Percentiles rank a stretch among this genome's conserved stretches.
Evolutionary conservation across 1,140 invertebrate genomes (phyloP).

Genomic region (Chionoecetes opilio): DNA sequence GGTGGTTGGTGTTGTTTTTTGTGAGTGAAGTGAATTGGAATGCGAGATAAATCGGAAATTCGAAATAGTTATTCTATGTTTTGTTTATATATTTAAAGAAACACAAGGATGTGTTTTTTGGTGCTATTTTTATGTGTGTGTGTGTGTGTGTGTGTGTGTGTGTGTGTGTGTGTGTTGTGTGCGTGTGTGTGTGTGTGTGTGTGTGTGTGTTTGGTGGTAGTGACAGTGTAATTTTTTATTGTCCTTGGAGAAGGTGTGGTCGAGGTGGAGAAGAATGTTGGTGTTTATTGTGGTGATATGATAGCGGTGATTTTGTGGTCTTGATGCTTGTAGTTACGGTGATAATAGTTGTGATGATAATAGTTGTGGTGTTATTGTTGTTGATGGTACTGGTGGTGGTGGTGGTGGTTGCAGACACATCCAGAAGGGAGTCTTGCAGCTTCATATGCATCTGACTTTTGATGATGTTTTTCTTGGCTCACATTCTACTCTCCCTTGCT

Average conservation of each 20-base stretch:
- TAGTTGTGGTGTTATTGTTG: neutral
- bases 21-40: neutral
- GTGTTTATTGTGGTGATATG: neutral
- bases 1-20: neutral
- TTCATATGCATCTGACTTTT: neutral
- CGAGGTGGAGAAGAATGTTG: neutral
- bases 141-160: neutral
- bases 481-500: neutral
- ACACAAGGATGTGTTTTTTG: neutral
- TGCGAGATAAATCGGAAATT: neutral
- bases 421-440: neutral
- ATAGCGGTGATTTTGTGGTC: no score
- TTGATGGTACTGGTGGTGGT: neutral
- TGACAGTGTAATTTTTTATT: no score
- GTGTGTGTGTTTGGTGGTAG: no score
- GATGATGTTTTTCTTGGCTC: slow-evolving; percentile 28
- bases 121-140: neutral
- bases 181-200: neutral
- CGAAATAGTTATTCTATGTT: no score
- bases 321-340: neutral
- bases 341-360: neutral
- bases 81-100: neutral
- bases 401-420: neutral
- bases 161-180: neutral
- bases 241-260: neutral